A percentile compares a stretch with the other conserved stretches of the same genome.
These are phyloP conservation scores for Harpalus rufipes DNA, from an alignment of 2,888 invertebrate species.

Conservation along the genomic window DNA sequence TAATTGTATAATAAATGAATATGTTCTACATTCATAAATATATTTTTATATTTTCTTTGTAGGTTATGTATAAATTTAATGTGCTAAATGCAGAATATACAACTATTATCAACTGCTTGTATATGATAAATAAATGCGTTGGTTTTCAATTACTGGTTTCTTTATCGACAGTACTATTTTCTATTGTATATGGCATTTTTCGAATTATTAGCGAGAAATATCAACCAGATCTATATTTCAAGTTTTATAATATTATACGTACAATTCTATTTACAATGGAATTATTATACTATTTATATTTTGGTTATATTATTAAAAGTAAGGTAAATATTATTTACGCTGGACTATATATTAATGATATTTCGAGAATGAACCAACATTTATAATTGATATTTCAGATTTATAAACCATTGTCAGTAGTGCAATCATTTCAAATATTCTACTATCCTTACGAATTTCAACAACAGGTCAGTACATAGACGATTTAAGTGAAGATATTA, in stretches of 20 bases:
- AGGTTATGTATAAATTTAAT: not conserved
- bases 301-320: not conserved
- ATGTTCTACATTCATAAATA: too few relatives aligned
- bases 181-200: not conserved
- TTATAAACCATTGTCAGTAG: too few relatives aligned
- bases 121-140: not conserved
- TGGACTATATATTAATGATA: too few relatives aligned
- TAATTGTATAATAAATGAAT: too few relatives aligned
- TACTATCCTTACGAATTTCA: too few relatives aligned
- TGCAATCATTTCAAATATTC: too few relatives aligned
- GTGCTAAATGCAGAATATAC: not conserved
- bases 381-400: too few relatives aligned
- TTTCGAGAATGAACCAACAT: too few relatives aligned
- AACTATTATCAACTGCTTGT: not conserved
- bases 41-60: too few relatives aligned
- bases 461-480: too few relatives aligned
- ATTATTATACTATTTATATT: not conserved
- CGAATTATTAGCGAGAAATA: slow-evolving; percentile 7
- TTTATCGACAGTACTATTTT: not conserved
- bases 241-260: not conserved
- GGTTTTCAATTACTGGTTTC: slow-evolving; percentile 6
- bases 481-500: too few relatives aligned
- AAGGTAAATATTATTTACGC: not conserved
- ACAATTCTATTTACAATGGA: not conserved
- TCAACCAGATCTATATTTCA: not conserved